Evolutionary conservation across 2,113 vertebrate genomes (phyloP), one percentile per base, ranked within the genome.

Genomic region (Pao palembangensis): DNA sequence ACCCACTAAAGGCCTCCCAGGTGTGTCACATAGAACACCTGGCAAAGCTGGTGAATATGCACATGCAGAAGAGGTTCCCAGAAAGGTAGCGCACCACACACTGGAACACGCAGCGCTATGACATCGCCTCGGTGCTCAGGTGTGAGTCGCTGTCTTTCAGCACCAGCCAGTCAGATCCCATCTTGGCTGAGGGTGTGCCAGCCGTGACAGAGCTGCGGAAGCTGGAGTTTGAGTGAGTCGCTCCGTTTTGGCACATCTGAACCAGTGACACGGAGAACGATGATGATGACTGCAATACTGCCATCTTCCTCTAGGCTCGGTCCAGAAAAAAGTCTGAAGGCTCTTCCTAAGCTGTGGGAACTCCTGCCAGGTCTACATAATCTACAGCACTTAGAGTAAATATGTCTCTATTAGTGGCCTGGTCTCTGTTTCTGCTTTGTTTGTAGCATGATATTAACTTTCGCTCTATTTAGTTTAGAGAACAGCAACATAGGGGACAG

Each of bases 401-500:
- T 87, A 61, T 3, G 47, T 6, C 18, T 53, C 31, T 18, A 50
- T 38, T 13, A 21, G 2, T 47, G 1, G 1, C 4, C 18, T 6
- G 3, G 16, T 21, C 0, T 0, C 1, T 25, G 6, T 48, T 16
- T 65, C 6, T 50, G 6, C 55, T 19, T 16, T 25, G 16, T 16
- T 34, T 59, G 18, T 47, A 13, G 16, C 42, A 17, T 16, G n/a
- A 16, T 7, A 6, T 17, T 16, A 47, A 16, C n/a, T 16, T 47
- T 41, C 5, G 62, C 34, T 25, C 48, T 31, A 38, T 78, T 52
- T 76, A 99, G 96, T 82, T 86, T 99, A 13, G 94, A 98, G 73
- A 93, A 94, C 61, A 95, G 94, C 75, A 92, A 91, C 76, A 91
- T 99, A 0, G 94, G 93, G 18, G 94, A 99, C 51, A 58, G 83